Base-by-base conservation (phyloP, 2,113 vertebrate genomes). In the Excalfactoria chinensis region DNA sequence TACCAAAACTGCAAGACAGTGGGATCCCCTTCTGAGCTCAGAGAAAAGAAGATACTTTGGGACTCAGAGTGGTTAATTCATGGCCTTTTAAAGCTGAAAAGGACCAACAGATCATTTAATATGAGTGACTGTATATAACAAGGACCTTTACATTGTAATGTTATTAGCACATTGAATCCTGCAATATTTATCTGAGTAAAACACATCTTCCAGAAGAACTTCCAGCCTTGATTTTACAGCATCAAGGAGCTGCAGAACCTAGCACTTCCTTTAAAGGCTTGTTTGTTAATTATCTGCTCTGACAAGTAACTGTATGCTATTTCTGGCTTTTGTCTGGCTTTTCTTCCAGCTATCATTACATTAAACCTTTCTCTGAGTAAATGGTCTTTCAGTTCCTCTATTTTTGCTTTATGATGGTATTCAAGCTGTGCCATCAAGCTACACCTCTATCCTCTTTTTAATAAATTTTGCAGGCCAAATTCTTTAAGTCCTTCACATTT, bases 251-350 rank as follows among this genome's bases (percentile, higher is more conserved):
- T 89, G 25, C 32, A 69, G 46, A 74, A 7, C 22, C 44, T 18
- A 63, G 7, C 25, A 23, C 35, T 35, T 78, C 40, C n/a, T 32
- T 87, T 16, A 53, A 72, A 35, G 30, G 1, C 46, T 82, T 90
- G 6, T 75, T 86, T 64, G 58, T 37, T 76, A 76, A 82, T 43
- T 63, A 59, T 4, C 74, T 30, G 30, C 44, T 44, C 55, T 73
- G 26, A 59, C 17, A 79, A 79, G 18, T 30, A 86, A 43, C 10
- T 2, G 2, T 40, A 51, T 23, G 37, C 16, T 62, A 46, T 84
- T 86, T 90, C 70, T 87, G 77, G 70, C 88, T 72, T 81, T 60
- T 68, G 8, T n/a, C 43, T 78, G 28, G 14, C 34, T 94, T 86
- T 86, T 73, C 20, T 87, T 89, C 34, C 46, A 84, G 44, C 28